Base-by-base conservation (phyloP, 2,888 invertebrate genomes). In the Andrena bucephala region DNA sequence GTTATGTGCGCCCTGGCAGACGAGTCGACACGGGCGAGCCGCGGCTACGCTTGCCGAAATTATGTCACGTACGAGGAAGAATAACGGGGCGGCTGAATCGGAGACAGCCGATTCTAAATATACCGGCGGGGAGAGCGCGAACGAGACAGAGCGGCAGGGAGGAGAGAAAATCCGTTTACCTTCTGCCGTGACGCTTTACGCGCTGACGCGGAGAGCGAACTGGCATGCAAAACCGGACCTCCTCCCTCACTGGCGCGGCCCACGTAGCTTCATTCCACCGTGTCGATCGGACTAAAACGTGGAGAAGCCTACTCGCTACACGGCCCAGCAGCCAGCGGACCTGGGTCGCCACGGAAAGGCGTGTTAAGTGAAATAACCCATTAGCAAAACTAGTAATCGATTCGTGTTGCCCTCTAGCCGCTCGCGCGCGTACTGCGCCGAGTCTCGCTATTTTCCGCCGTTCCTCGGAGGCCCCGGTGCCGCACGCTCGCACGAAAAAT, bases 381-480 rank as follows among this genome's bases (percentile, higher is more conserved):
- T 87, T 87, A 88, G 74, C 80, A 66, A 79, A 42, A 84, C 71
- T 80, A 65, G 81, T 75, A 80, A 87, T 87, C 84, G 88, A 87
- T 85, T 84, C 78, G 88, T 85, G 88, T 85, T 84, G 88, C 88
- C 88, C 85, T 87, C 88, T 88, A 66, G 78, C 78, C 54, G 82
- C 68, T 69, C 65, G 74, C 57, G 8, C 68, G n/a, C 54, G 84
- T 75, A 85, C 84, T 79, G 62, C 70, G 42, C 59, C 8, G 59
- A 60, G 66, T 54, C 52, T 71, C 77, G 48, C 69, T 71, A 31
- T 62, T 81, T 65, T 60, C 67, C 65, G 62, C 24, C n/a, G 33
- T 20, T 66, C 57, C 8, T 36, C 31, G 20, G 10, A 16, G 6
- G n/a, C 52, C 10, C 8, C n/a, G 5, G 33, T 33, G 57, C 7